These are phyloP conservation scores for Nixonia krombeini DNA, from an alignment of 1,140 invertebrate genomes.

Conservation along the genomic window DNA sequence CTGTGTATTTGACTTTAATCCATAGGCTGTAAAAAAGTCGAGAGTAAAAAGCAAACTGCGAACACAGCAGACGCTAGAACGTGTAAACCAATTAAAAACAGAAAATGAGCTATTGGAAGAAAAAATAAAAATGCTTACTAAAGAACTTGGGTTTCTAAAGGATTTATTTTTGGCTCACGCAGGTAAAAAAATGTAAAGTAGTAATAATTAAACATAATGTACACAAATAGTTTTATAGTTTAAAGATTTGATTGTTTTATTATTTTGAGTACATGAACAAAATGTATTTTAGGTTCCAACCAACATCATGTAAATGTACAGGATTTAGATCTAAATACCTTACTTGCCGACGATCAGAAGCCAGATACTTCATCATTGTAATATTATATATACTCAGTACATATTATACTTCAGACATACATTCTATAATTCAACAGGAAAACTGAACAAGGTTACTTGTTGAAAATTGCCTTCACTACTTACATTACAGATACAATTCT, in stretches of 20 bases:
- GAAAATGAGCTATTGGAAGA: slow-evolving; percentile 90
- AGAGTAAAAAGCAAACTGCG: slow-evolving; percentile 87
- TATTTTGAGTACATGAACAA: slow-evolving; percentile 34
- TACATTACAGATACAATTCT: too few relatives aligned
- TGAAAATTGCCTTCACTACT: too few relatives aligned
- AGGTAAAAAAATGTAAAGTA: slow-evolving; percentile 71
- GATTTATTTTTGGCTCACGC: slow-evolving; percentile 88
- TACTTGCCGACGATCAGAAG: slow-evolving; percentile 59
- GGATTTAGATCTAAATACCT: slow-evolving; percentile 63
- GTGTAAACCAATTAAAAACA: slow-evolving; percentile 82
- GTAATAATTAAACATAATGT: background rate
- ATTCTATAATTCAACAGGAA: too few relatives aligned
- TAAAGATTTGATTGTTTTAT: slow-evolving; percentile 1
- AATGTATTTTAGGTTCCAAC: slow-evolving; percentile 57
- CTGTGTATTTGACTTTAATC: too few relatives aligned
- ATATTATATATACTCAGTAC: too few relatives aligned
- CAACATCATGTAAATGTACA: slow-evolving; percentile 59
- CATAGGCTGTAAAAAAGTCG: slow-evolving; percentile 88
- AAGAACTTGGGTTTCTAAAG: slow-evolving; percentile 89
- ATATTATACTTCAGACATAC: too few relatives aligned
- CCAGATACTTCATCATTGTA: too few relatives aligned
- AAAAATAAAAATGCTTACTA: slow-evolving; percentile 87
- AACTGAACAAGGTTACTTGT: background rate
- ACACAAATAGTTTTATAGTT: background rate
- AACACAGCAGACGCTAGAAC: slow-evolving; percentile 84